Evolutionary conservation across 2,797 vertebrate species (phyloP).

Genomic region (Spatula clypeata): DNA sequence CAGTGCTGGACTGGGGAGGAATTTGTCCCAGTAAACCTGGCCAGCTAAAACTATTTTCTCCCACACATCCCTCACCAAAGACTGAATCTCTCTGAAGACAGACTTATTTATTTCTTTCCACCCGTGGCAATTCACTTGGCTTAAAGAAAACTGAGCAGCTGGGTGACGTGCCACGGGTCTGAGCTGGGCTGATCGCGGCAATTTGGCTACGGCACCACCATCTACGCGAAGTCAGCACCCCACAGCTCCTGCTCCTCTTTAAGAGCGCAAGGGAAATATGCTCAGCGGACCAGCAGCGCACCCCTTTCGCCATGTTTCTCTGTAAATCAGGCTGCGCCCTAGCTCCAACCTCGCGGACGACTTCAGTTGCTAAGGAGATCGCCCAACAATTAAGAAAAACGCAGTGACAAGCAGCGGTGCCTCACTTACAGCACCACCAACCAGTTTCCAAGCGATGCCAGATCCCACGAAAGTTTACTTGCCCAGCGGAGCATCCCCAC

Average conservation of each 20-base stretch:
- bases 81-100: not conserved
- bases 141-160: constrained; percentile 25
- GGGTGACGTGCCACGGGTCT: not conserved
- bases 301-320: not conserved
- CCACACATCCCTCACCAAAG: not conserved
- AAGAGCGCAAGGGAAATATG: not conserved
- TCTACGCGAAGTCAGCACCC: not conserved
- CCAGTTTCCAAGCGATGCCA: constrained; percentile 5
- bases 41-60: not conserved
- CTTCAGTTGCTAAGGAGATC: constrained; percentile 74
- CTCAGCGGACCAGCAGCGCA: not conserved
- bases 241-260: not conserved
- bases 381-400: constrained; percentile 53
- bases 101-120: not conserved
- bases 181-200: not conserved
- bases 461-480: constrained; percentile 46
- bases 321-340: not conserved
- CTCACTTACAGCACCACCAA: not conserved
- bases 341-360: constrained; percentile 23
- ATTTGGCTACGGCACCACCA: not conserved
- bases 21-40: not conserved
- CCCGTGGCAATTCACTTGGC: not conserved
- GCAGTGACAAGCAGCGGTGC: not conserved
- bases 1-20: not conserved
- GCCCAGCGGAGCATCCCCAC: not conserved